phyloP scores from a whole-genome alignment of 2,797 vertebrate genomes.

The Nothura maculosa region DNA sequence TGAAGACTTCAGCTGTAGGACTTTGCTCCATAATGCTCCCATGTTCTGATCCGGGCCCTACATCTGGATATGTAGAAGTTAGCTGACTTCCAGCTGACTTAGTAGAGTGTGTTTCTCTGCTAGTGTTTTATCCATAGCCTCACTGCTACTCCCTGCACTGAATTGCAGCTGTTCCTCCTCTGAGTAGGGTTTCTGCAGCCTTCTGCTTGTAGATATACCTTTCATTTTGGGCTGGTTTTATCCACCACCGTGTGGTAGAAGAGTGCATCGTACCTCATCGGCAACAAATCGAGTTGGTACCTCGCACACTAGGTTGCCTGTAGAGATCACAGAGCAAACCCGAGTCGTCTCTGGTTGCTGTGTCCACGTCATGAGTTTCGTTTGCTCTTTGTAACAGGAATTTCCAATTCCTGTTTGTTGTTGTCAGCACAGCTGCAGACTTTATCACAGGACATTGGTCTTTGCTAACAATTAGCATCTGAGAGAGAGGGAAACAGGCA shows the following conservation, averaged over 20 bases:
- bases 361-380: constrained; percentile 19
- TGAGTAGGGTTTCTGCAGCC: constrained; percentile 59
- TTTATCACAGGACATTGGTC: background rate
- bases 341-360: background rate
- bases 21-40: background rate
- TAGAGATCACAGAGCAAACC: background rate
- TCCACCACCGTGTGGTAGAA: constrained; percentile 75
- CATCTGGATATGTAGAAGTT: background rate
- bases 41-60: background rate
- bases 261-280: constrained; percentile 47
- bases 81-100: constrained; percentile 3
- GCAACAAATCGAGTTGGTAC: constrained; percentile 19
- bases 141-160: constrained; percentile 64
- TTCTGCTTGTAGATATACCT: constrained; percentile 49
- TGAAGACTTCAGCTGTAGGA: constrained; percentile 10
- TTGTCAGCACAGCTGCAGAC: background rate
- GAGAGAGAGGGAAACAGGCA: background rate
- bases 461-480: background rate
- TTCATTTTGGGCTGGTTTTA: constrained; percentile 65
- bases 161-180: constrained; percentile 68
- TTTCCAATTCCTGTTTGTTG: background rate
- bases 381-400: constrained; percentile 13
- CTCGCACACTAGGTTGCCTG: background rate
- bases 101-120: constrained; percentile 23
- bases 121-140: constrained; percentile 68